Evolutionary conservation across 2,113 vertebrate genomes (phyloP).

Genomic region (Zosterops lateralis): DNA sequence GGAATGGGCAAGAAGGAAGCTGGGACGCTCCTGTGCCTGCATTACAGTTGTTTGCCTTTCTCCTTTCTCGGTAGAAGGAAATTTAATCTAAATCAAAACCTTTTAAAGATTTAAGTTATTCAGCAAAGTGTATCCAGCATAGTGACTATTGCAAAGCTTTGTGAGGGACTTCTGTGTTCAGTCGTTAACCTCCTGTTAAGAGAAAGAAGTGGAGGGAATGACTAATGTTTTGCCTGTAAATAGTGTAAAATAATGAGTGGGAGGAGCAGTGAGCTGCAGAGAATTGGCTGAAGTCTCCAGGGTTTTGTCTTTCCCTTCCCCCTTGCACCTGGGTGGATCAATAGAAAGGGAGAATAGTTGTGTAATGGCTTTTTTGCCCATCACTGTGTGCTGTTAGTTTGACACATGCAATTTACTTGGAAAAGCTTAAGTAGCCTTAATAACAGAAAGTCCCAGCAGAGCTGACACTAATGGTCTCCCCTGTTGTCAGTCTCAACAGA

Average conservation of each 20-base stretch:
- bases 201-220: neutral
- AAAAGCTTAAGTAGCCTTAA: constrained; percentile 58
- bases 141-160: neutral
- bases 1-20: neutral
- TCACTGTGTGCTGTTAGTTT: constrained; percentile 9
- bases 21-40: neutral
- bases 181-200: neutral
- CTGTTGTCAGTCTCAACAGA: constrained; percentile 1
- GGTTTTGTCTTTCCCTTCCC: constrained; percentile 6
- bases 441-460: constrained; percentile 30
- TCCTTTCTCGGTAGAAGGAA: neutral
- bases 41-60: neutral
- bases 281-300: neutral
- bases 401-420: constrained; percentile 41
- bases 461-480: constrained; percentile 50
- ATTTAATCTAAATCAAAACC: neutral
- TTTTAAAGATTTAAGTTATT: neutral
- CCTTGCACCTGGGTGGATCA: neutral
- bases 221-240: neutral
- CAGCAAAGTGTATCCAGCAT: neutral
- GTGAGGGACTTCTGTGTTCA: neutral
- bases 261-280: neutral
- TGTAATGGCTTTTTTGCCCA: neutral
- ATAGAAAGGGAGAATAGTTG: neutral
- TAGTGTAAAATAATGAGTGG: neutral